Percentiles rank a stretch among this genome's conserved stretches.
Conservation (phyloP, 2,888 invertebrate genomes). For the Plagodis dolabraria region DNA sequence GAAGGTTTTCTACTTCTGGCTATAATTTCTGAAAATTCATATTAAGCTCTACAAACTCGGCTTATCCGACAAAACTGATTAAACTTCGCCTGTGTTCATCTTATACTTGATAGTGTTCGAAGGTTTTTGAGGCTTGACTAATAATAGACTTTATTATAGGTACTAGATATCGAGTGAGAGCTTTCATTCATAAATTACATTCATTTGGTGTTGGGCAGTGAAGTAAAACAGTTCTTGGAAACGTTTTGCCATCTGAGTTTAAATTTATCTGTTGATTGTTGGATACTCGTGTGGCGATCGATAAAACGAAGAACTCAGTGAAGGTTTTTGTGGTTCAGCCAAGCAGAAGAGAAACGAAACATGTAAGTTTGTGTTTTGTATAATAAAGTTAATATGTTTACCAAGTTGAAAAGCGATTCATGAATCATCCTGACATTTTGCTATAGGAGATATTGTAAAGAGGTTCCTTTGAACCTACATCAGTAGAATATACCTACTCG, state of each 20-base stretch:
- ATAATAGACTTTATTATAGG: constrained; percentile 64
- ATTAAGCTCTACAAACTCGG: constrained; percentile 56
- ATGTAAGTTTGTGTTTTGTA: constrained; percentile 32
- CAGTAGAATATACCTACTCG: too few relatives aligned
- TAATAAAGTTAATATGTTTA: background rate
- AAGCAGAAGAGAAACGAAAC: constrained; percentile 26
- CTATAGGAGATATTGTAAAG: too few relatives aligned
- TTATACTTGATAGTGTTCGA: constrained; percentile 33
- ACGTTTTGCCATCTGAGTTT: constrained; percentile 35
- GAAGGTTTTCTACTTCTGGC: constrained; percentile 73
- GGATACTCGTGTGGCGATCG: constrained; percentile 36
- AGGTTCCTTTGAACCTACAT: too few relatives aligned
- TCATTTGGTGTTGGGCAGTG: constrained; percentile 73
- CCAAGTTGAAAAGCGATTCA: too few relatives aligned
- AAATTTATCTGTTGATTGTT: constrained; percentile 25
- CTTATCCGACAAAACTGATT: constrained; percentile 44
- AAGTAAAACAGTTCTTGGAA: constrained; percentile 57
- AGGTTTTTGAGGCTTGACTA: constrained; percentile 54
- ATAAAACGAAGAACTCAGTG: constrained; percentile 32
- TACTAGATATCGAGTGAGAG: constrained; percentile 61
- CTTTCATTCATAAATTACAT: constrained; percentile 77
- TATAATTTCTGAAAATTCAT: constrained; percentile 69
- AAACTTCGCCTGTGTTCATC: constrained; percentile 47
- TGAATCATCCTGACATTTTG: too few relatives aligned
- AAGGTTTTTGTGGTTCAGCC: constrained; percentile 17